Evolutionary conservation across 2,888 invertebrate genomes (phyloP).

Genomic region (Leucozona laternaria): DNA sequence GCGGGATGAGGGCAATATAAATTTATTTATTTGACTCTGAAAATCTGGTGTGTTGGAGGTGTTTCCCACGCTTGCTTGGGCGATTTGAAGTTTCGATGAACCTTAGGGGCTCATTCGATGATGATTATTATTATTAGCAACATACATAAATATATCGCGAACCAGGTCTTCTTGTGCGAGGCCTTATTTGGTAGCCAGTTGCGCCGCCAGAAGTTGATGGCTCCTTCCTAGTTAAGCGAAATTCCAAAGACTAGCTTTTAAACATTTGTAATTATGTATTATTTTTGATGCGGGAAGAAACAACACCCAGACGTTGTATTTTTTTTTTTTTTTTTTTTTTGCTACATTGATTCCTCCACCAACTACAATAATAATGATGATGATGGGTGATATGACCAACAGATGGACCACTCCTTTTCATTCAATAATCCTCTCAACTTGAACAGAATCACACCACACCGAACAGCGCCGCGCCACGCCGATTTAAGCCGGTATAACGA

Average conservation of each 20-base stretch:
- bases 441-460: not conserved
- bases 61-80: slow-evolving; percentile 70
- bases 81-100: slow-evolving; percentile 68
- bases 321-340: slow-evolving; percentile 22
- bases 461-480: not conserved
- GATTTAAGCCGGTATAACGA: slow-evolving; percentile 59
- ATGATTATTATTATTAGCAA: slow-evolving; percentile 29
- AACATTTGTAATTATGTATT: slow-evolving; percentile 53
- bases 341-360: slow-evolving; percentile 13
- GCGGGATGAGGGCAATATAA: slow-evolving; percentile 37
- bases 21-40: slow-evolving; percentile 45
- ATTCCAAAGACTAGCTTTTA: slow-evolving; percentile 46
- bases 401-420: slow-evolving; percentile 72
- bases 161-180: slow-evolving; percentile 7
- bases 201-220: slow-evolving; percentile 26
- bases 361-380: slow-evolving; percentile 28
- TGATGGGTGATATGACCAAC: slow-evolving; percentile 57
- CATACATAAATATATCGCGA: slow-evolving; percentile 26
- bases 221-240: slow-evolving; percentile 50
- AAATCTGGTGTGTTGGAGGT: slow-evolving; percentile 41
- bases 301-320: slow-evolving; percentile 34
- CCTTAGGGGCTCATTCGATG: slow-evolving; percentile 32
- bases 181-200: slow-evolving; percentile 58
- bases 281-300: slow-evolving; percentile 41
- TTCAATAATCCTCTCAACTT: slow-evolving; percentile 64